phyloP scores from a whole-genome alignment of 2,797 vertebrate genomes.

The Pitangus sulphuratus region DNA sequence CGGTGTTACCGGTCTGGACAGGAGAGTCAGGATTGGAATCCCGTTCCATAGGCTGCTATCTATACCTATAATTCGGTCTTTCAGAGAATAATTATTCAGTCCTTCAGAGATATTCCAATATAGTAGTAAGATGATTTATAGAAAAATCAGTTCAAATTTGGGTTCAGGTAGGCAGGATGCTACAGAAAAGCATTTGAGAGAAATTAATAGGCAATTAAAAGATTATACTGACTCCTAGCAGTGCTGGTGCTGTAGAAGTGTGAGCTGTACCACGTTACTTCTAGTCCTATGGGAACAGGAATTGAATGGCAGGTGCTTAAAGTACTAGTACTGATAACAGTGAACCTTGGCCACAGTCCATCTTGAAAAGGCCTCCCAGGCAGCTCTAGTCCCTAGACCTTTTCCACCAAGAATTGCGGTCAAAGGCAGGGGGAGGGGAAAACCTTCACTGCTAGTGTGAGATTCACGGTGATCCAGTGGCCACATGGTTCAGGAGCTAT shows the following conservation, averaged over 20 bases:
- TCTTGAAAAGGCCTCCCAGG: background rate
- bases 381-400: background rate
- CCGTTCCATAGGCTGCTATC: background rate
- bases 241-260: background rate
- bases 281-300: background rate
- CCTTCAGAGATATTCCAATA: background rate
- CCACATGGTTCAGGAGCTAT: background rate
- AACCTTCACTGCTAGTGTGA: background rate
- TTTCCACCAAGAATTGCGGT: background rate
- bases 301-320: background rate
- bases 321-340: background rate
- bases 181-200: background rate
- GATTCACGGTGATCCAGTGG: background rate
- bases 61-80: background rate
- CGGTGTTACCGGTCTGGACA: background rate
- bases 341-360: background rate
- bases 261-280: background rate
- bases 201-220: background rate
- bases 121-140: background rate
- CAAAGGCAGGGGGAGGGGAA: background rate
- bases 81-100: background rate
- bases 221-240: background rate
- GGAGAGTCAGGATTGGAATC: background rate
- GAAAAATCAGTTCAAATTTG: background rate
- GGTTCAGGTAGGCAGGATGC: background rate